Conservation (phyloP, 2,888 invertebrate genomes). For the Oscheius sp. region DNA sequence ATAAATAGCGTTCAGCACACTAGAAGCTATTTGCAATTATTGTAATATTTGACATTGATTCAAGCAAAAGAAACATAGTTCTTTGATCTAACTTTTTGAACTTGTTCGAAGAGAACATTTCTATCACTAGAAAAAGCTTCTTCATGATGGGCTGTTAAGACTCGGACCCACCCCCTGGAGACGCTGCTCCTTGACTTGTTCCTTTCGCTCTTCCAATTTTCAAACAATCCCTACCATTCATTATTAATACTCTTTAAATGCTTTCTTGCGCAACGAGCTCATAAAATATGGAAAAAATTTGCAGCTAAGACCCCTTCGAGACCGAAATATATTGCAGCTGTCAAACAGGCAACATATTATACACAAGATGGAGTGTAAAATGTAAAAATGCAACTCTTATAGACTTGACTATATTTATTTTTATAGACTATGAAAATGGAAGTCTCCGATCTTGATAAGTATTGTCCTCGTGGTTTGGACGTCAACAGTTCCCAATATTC, state of each 20-base stretch:
- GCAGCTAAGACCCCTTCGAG: background rate
- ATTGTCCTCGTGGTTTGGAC: constrained; percentile 59
- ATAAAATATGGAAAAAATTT: background rate
- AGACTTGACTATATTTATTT: background rate
- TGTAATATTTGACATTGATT: too few relatives aligned
- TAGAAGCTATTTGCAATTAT: too few relatives aligned
- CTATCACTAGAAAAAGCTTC: too few relatives aligned
- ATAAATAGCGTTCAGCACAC: too few relatives aligned
- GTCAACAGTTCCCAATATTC: constrained; percentile 35
- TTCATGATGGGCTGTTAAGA: too few relatives aligned
- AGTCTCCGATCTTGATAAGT: constrained; percentile 58
- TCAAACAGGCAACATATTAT: too few relatives aligned
- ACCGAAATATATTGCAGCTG: background rate
- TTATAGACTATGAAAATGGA: constrained; percentile 61
- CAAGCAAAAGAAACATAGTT: too few relatives aligned
- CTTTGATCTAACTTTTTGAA: too few relatives aligned
- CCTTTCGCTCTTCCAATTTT: background rate
- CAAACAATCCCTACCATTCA: background rate
- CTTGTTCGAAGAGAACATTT: too few relatives aligned
- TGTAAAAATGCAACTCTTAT: constrained; percentile 1
- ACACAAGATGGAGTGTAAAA: constrained; percentile 11
- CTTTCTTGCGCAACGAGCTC: background rate
- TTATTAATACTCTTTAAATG: background rate
- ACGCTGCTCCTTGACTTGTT: background rate
- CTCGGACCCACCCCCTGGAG: background rate